These are phyloP conservation scores for Miltochrista miniata DNA, from an alignment of 2,888 invertebrate species.

Conservation along the genomic window DNA sequence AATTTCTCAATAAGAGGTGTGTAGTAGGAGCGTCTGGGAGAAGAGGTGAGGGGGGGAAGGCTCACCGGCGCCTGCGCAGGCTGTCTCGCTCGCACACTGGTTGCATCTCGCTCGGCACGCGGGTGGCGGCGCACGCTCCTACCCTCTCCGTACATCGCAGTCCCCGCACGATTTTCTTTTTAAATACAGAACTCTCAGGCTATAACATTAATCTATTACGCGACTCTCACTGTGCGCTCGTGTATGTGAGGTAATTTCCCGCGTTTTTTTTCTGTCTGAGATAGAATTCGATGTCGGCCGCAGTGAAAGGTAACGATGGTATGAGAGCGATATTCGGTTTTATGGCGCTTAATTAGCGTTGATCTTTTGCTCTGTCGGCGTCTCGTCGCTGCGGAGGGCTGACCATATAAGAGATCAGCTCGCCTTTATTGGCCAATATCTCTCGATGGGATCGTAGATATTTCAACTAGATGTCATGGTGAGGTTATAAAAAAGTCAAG, in stretches of 20 bases:
- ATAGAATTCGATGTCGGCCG: slow-evolving; percentile 60
- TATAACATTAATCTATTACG: slow-evolving; percentile 82
- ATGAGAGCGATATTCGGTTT: slow-evolving; percentile 74
- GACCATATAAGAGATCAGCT: slow-evolving; percentile 59
- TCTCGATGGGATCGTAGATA: slow-evolving; percentile 59
- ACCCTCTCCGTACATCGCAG: slow-evolving; percentile 44
- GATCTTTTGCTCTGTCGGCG: slow-evolving; percentile 68
- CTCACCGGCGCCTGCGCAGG: slow-evolving; percentile 42
- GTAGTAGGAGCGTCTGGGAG: slow-evolving; percentile 63
- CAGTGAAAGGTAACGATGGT: slow-evolving; percentile 73
- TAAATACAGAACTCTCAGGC: slow-evolving; percentile 71
- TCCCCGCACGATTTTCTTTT: slow-evolving; percentile 58
- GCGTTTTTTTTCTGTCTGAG: slow-evolving; percentile 57
- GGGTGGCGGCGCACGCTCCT: slow-evolving; percentile 50
- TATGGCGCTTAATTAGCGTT: slow-evolving; percentile 79
- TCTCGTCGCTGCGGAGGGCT: slow-evolving; percentile 48
- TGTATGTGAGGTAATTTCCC: slow-evolving; percentile 62
- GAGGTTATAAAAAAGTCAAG: slow-evolving; percentile 45
- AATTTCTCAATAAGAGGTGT: slow-evolving; percentile 81
- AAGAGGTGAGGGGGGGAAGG: slow-evolving; percentile 38
- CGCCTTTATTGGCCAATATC: slow-evolving; percentile 69
- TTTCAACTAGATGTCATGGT: slow-evolving; percentile 62
- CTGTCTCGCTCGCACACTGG: slow-evolving; percentile 56
- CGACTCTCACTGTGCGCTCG: slow-evolving; percentile 63
- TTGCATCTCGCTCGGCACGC: slow-evolving; percentile 44